Percentiles rank a stretch among this genome's conserved stretches.
phyloP scores from a whole-genome alignment of 2,113 vertebrate genomes.

The Rallus limicola region DNA sequence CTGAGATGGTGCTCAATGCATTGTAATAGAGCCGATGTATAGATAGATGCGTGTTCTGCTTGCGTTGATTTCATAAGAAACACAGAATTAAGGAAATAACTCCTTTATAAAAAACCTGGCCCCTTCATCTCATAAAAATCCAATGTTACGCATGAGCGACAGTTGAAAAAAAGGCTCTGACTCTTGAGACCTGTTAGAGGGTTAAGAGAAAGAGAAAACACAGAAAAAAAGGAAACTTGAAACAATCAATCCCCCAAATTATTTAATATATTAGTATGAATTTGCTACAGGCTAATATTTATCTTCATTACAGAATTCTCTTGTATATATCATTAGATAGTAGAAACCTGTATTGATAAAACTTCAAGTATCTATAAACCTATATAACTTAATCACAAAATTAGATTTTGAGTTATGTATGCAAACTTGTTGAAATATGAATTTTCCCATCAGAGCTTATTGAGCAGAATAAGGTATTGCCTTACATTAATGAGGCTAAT shows the following conservation, averaged over 20 bases:
- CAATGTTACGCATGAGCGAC: neutral
- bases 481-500: conserved; percentile 65
- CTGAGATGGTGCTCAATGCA: neutral
- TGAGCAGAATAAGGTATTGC: conserved; percentile 51
- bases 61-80: neutral
- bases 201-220: neutral
- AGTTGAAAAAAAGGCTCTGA: neutral
- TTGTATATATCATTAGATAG: no score
- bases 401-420: conserved; percentile 24
- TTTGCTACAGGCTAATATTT: neutral
- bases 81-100: neutral
- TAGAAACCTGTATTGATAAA: neutral
- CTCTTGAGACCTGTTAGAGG: neutral
- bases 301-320: neutral
- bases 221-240: neutral
- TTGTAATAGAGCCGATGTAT: neutral
- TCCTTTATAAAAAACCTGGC: neutral
- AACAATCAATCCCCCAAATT: neutral
- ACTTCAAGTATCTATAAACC: neutral
- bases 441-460: conserved; percentile 19
- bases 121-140: neutral
- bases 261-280: neutral
- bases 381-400: conserved; percentile 21
- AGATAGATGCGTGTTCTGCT: neutral
- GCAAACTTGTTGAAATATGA: conserved; percentile 36